Evolutionary conservation across 2,113 vertebrate species (phyloP).

Genomic region (Poicephalus meyeri): DNA sequence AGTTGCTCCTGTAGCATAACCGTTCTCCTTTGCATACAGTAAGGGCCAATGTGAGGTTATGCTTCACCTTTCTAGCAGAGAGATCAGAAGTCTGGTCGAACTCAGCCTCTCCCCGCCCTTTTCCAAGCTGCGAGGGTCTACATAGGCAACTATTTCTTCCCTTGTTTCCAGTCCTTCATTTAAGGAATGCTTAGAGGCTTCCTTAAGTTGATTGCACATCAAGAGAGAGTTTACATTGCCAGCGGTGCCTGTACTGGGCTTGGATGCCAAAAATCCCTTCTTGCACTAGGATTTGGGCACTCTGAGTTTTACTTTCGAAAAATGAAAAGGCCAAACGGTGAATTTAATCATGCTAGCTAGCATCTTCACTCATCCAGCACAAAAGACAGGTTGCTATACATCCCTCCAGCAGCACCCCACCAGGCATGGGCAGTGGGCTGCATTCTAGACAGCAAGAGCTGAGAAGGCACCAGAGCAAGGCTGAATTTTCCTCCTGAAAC

Average conservation of each 20-base stretch:
- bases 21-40: neutral
- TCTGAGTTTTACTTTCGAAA: neutral
- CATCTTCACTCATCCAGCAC: neutral
- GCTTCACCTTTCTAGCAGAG: neutral
- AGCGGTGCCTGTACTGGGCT: neutral
- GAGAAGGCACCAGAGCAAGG: neutral
- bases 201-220: neutral
- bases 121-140: neutral
- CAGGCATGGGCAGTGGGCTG: neutral
- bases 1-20: neutral
- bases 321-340: neutral
- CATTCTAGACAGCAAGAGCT: neutral
- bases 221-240: accelerated
- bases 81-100: neutral
- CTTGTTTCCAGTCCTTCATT: neutral
- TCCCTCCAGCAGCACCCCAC: neutral
- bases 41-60: neutral
- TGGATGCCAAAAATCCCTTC: neutral
- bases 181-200: neutral
- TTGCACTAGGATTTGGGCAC: neutral
- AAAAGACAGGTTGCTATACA: neutral
- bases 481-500: neutral
- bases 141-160: neutral
- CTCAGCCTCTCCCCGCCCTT: neutral
- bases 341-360: neutral